phyloP scores from a whole-genome alignment of 1,140 invertebrate genomes.

The Drosophila saltans region DNA sequence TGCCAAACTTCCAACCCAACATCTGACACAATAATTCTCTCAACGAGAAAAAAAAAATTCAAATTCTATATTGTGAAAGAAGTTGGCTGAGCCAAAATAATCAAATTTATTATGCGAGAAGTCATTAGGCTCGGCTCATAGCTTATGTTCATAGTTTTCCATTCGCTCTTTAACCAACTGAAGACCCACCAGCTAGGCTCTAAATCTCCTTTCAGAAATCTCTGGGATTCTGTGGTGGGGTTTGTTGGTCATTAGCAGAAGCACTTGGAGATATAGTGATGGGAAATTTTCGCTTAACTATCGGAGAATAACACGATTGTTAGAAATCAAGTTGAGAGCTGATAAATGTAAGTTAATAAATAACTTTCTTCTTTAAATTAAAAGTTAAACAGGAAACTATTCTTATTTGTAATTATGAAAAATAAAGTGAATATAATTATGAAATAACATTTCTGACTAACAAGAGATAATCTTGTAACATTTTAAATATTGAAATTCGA shows the following conservation, averaged over 20 bases:
- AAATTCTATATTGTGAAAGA: slow-evolving; percentile 3
- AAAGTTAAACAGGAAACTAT: too few species aligned
- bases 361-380: too few species aligned
- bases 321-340: too few species aligned
- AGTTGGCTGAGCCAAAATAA: slow-evolving; percentile 35
- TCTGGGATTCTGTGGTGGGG: background rate
- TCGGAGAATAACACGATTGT: too few species aligned
- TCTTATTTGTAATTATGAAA: too few species aligned
- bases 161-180: slow-evolving; percentile 24
- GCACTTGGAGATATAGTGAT: too few species aligned
- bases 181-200: slow-evolving; percentile 19
- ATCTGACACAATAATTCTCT: slow-evolving; percentile 72
- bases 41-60: slow-evolving; percentile 21
- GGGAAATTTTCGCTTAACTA: too few species aligned
- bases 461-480: too few species aligned
- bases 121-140: slow-evolving; percentile 45
- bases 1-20: slow-evolving; percentile 21
- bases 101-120: slow-evolving; percentile 61
- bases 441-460: too few species aligned
- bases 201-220: slow-evolving; percentile 31
- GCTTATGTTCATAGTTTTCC: slow-evolving; percentile 26
- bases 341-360: too few species aligned
- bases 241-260: slow-evolving; percentile 25
- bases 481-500: too few species aligned
- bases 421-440: too few species aligned